Evolutionary conservation across 2,888 invertebrate species (phyloP).

Genomic region (Dynastes tityus): DNA sequence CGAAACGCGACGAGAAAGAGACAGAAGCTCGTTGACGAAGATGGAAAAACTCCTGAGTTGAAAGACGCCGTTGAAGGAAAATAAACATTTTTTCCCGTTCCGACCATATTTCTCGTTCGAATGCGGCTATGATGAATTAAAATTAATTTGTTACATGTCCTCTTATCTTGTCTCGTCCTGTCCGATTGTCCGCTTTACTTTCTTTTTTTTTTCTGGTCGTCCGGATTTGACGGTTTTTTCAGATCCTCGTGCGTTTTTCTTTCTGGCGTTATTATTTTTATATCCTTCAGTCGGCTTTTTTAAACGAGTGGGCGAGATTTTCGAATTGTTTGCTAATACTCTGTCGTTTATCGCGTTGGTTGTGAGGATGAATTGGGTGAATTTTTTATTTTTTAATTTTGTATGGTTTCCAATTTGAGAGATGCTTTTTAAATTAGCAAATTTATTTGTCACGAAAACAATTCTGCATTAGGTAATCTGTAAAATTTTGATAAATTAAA

Average conservation of each 20-base stretch:
- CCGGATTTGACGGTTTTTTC: neutral
- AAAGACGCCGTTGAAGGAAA: conserved; percentile 26
- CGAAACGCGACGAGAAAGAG: neutral
- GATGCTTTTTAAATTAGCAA: no score
- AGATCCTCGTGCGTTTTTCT: neutral
- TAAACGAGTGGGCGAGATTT: no score
- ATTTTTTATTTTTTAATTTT: no score
- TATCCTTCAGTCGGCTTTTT: no score
- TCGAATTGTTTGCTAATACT: no score
- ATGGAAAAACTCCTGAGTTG: neutral
- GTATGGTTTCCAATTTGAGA: no score
- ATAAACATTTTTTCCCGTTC: conserved; percentile 25
- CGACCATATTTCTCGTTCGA: neutral
- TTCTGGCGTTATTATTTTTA: neutral
- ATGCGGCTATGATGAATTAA: conserved; percentile 30
- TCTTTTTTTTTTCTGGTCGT: conserved; percentile 6
- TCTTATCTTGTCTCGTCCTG: conserved; percentile 11
- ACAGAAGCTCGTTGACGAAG: neutral
- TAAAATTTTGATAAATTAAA: no score
- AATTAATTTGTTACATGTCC: conserved; percentile 44
- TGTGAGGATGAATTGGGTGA: no score
- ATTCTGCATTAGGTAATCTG: no score
- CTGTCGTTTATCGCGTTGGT: no score
- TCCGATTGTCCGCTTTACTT: neutral
- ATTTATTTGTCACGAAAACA: no score